phyloP scores from a whole-genome alignment of 2,113 vertebrate genomes.

The Ahaetulla prasina region DNA sequence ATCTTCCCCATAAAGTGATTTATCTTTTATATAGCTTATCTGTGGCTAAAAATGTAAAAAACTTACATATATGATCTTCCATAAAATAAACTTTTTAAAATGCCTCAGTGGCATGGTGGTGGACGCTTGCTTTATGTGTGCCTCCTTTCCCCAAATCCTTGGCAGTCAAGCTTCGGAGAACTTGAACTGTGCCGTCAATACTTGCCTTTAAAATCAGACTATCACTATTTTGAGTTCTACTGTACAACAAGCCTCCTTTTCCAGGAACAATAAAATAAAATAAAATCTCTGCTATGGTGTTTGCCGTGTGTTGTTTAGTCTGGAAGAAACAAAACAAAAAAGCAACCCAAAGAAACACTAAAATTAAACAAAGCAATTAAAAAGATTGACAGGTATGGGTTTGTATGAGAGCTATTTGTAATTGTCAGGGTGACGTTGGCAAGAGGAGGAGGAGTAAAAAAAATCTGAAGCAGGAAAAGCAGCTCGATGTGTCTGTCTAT shows the following conservation, averaged over 20 bases:
- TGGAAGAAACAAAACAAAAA: constrained; percentile 57
- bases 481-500: constrained; percentile 99
- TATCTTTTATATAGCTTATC: constrained; percentile 47
- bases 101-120: constrained; percentile 26
- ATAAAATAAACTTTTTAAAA: constrained; percentile 32
- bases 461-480: constrained; percentile 93
- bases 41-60: constrained; percentile 27
- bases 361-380: constrained; percentile 85
- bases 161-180: constrained; percentile 48
- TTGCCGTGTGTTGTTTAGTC: constrained; percentile 76
- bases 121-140: constrained; percentile 16
- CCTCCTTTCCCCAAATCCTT: not conserved
- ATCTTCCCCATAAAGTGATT: not conserved
- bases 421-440: constrained; percentile 98
- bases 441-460: constrained; percentile 90
- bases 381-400: constrained; percentile 98
- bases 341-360: constrained; percentile 61
- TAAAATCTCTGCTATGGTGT: constrained; percentile 69
- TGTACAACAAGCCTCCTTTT: constrained; percentile 53
- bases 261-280: constrained; percentile 33
- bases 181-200: constrained; percentile 43
- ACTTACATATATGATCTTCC: too few relatives aligned
- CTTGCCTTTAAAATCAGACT: constrained; percentile 56
- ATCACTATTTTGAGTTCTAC: constrained; percentile 55
- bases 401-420: constrained; percentile 85